Evolutionary conservation across 1,140 invertebrate genomes (phyloP), one percentile per base, ranked within the genome.

Genomic region (Drosophila biarmipes): DNA sequence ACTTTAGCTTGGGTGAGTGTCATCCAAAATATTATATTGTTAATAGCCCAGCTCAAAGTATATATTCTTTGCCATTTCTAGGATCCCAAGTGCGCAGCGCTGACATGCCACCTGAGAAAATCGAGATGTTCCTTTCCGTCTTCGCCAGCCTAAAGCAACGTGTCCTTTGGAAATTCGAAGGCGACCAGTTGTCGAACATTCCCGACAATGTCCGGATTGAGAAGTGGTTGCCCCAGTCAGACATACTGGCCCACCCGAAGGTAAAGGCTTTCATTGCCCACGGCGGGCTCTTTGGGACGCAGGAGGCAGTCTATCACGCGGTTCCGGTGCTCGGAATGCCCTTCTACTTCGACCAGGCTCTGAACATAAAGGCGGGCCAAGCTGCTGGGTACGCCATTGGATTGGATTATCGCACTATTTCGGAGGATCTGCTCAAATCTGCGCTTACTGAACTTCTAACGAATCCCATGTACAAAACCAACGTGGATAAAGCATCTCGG

Each of bases 91-190:
- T 46, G 21, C 21, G 45, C 45, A 46, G 45, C 27, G 45, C 45
- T 8, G 45, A 46, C 4, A 46, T 46, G 45, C 21, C 21, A 46
- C 14, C 6, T 6, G 21, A 46, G 27, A 46, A 46, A 14, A 24
- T 46, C 0, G 4, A 24, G 6, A 46, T 46, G 3, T 46, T 46
- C 24, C 45, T 46, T 1, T 21, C 8, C 4, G 45, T 46, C 14
- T 46, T 46, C 6, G 45, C 12, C 45, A n/a, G 53, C 21, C 8
- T 24, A 15, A 15, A 12, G 4, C 94, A 95, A 62, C 92, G 93
- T 53, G 90, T 95, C 4, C 53, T 95, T 6, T 95, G 94, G 94
- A 95, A 95, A 86, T 93, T 93, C 75, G 94, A 95, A 69, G 92
- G 93, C 21, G 92, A 92, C 1, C 91, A 82, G 0, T 62, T 94